Evolutionary conservation across 2,888 invertebrate species (phyloP), one percentile per base, ranked within the genome.

Genomic region (Rotaria magnacalcarata): DNA sequence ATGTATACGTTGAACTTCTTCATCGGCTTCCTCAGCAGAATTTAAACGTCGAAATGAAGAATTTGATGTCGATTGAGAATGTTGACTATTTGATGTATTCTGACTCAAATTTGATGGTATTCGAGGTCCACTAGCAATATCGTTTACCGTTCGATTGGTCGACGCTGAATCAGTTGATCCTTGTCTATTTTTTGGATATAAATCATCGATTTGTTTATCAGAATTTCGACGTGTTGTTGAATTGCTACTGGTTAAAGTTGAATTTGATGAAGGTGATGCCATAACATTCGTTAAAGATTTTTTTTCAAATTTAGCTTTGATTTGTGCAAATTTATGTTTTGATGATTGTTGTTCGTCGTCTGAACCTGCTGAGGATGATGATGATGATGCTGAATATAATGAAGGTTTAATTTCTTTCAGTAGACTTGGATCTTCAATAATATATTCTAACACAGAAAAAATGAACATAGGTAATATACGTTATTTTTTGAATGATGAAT

Each of bases 381-480:
- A n/a, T 80, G 80, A 80, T 24, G 80, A 80, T 47, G 80, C 47
- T 24, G 80, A 80, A n/a, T 24, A 11, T n/a, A 47, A 10, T 11
- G 47, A 6, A 11, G 80, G 47, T 21, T 84, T 85, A 10, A 87
- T 58, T 67, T 87, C 85, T 19, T 84, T 84, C 0, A 87, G 47
- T 41, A 87, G 47, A 85, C 27, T 74, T 41, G 87, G 85, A 84
- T 87, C 87, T 74, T 87, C 87, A 43, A 87, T 87, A n/a, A 87
- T 85, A 84, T 87, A 87, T 74, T 87, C 87, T 58, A 52, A 47
- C 52, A 58, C n/a, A 34, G 10, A 16, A 16, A 6, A 52, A 14
- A 52, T 16, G 14, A 52, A 14, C 5, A 52, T 3, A 14, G 16
- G 16, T 52, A 52, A 14, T 47, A 47, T 47, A 8, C 47, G 47